Percentiles rank a stretch among this genome's conserved stretches.
Evolutionary conservation across 2,113 vertebrate genomes (phyloP).

Genomic region (Neofelis nebulosa): DNA sequence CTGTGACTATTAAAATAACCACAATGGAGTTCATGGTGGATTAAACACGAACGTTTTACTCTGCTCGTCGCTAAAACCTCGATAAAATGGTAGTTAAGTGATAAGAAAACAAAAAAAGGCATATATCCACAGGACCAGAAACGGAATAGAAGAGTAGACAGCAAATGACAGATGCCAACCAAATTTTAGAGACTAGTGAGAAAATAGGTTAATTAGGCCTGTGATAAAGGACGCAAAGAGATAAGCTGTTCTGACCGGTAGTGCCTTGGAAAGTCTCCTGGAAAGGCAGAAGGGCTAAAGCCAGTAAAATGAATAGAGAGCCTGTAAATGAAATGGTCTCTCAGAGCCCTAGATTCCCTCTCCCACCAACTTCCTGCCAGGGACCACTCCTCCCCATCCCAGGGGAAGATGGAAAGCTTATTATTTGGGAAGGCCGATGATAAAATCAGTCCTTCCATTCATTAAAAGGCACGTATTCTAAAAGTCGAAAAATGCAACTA

Average conservation of each 20-base stretch:
- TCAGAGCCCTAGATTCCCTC: background rate
- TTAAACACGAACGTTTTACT: background rate
- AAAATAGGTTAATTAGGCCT: background rate
- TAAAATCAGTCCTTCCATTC: background rate
- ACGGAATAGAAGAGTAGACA: background rate
- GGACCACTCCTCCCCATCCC: background rate
- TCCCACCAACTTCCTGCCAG: too few species aligned
- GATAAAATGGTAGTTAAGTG: conserved; percentile 5
- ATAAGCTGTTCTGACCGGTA: background rate
- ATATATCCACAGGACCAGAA: background rate
- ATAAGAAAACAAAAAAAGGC: background rate
- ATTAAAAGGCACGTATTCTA: background rate
- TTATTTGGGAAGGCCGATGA: background rate
- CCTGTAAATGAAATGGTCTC: background rate
- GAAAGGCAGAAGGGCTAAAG: background rate
- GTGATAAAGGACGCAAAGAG: background rate
- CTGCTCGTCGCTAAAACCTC: conserved; percentile 2
- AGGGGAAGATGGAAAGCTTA: background rate
- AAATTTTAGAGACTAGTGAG: background rate
- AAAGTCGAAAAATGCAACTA: background rate
- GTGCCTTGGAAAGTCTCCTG: background rate
- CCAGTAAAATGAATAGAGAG: background rate
- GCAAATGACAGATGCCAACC: background rate
- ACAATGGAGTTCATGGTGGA: conserved; percentile 16
- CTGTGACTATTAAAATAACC: conserved; percentile 37